phyloP scores from a whole-genome alignment of 2,113 vertebrate genomes.

The Cephalopholis sonnerati region DNA sequence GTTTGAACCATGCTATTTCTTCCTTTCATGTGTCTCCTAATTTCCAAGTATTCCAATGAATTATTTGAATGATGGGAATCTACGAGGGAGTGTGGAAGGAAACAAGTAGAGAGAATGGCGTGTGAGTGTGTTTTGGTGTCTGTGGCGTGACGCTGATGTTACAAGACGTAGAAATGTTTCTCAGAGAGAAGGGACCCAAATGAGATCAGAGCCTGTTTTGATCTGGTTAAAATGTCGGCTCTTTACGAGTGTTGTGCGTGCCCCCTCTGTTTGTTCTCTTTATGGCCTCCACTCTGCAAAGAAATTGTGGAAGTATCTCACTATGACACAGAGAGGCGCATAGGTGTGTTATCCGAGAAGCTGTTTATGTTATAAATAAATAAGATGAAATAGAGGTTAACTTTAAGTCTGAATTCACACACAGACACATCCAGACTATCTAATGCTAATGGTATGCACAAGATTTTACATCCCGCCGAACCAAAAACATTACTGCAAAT shows the following conservation, averaged over 20 bases:
- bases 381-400: background rate
- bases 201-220: conserved; percentile 44
- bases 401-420: background rate
- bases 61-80: conserved; percentile 8
- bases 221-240: conserved; percentile 29
- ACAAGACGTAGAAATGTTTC: conserved; percentile 9
- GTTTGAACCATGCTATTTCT: conserved; percentile 39
- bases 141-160: background rate
- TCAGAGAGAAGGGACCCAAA: background rate
- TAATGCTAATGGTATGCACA: background rate
- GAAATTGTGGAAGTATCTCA: conserved; percentile 22
- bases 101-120: background rate
- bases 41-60: conserved; percentile 24
- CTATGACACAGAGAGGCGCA: background rate
- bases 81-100: background rate
- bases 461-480: background rate
- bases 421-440: background rate
- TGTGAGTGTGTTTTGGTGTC: conserved; percentile 22
- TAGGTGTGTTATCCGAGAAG: background rate
- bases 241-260: background rate
- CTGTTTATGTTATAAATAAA: conserved; percentile 1
- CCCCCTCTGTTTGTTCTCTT: conserved; percentile 18
- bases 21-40: conserved; percentile 20
- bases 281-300: background rate
- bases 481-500: background rate